Conservation (phyloP, 2,888 invertebrate genomes). For the Mesorhabditis spiculigera region DNA sequence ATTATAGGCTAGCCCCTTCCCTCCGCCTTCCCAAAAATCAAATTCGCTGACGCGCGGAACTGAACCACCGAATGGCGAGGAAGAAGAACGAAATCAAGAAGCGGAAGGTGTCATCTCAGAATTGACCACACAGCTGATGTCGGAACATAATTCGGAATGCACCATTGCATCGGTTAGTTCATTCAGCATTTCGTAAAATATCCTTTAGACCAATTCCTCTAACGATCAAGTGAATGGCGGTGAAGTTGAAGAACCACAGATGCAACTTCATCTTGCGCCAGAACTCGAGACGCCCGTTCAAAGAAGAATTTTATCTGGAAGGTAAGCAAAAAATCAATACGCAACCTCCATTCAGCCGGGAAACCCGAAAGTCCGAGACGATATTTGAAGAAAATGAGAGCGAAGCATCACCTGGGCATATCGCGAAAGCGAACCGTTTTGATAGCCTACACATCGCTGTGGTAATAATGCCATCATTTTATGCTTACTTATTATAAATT, state of each 20-base stretch:
- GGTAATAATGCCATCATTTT: too few relatives aligned
- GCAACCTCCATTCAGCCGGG: background rate
- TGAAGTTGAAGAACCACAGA: background rate
- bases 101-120: constrained; percentile 39
- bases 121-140: constrained; percentile 18
- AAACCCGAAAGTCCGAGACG: constrained; percentile 1
- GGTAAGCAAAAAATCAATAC: background rate
- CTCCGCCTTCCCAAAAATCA: constrained; percentile 43
- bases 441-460: background rate
- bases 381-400: background rate
- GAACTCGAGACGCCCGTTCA: constrained; percentile 2
- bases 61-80: constrained; percentile 41
- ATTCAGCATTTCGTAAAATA: background rate
- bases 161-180: background rate
- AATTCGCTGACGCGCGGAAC: constrained; percentile 42
- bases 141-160: background rate
- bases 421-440: background rate
- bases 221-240: background rate
- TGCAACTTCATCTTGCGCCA: background rate
- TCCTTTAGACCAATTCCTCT: background rate
- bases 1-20: constrained; percentile 41
- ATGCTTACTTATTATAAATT: too few relatives aligned
- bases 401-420: background rate
- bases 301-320: background rate
- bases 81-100: constrained; percentile 36